Evolutionary conservation across 2,888 invertebrate species (phyloP).

Genomic region (Amorpha juglandis): DNA sequence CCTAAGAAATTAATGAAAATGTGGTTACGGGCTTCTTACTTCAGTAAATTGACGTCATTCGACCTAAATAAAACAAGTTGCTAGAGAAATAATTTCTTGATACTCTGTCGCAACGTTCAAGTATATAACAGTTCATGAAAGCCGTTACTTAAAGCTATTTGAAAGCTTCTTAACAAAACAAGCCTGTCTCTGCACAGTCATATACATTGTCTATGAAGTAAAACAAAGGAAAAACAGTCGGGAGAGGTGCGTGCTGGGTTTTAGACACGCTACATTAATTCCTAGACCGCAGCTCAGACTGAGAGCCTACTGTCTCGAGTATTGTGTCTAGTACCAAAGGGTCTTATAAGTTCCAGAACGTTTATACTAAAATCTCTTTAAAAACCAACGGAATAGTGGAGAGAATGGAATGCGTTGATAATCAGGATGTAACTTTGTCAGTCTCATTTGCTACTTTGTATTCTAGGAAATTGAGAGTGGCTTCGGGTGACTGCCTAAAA

Average conservation of each 20-base stretch:
- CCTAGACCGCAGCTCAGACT: conserved; percentile 63
- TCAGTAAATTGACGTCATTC: neutral
- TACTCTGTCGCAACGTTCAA: neutral
- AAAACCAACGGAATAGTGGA: neutral
- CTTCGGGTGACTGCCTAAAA: conserved; percentile 47
- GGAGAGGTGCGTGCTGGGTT: conserved; percentile 67
- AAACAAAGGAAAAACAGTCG: conserved; percentile 62
- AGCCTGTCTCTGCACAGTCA: conserved; percentile 47
- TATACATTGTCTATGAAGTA: conserved; percentile 44
- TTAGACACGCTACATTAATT: conserved; percentile 78
- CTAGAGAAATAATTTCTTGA: neutral
- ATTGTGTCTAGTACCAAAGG: conserved; percentile 27
- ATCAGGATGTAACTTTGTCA: conserved; percentile 46
- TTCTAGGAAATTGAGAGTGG: conserved; percentile 56
- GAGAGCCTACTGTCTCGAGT: conserved; percentile 27
- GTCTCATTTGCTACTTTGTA: conserved; percentile 55
- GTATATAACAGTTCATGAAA: conserved; percentile 25
- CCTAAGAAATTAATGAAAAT: too few relatives aligned
- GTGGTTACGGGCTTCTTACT: too few relatives aligned
- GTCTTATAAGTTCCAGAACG: conserved; percentile 23
- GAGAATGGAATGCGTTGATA: conserved; percentile 2
- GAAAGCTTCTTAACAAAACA: conserved; percentile 29
- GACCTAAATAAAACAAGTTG: neutral
- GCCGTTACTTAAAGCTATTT: conserved; percentile 33
- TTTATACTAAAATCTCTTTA: conserved; percentile 21